Conservation (phyloP, 1,140 invertebrate genomes). For the Andrena cerasifolii region DNA sequence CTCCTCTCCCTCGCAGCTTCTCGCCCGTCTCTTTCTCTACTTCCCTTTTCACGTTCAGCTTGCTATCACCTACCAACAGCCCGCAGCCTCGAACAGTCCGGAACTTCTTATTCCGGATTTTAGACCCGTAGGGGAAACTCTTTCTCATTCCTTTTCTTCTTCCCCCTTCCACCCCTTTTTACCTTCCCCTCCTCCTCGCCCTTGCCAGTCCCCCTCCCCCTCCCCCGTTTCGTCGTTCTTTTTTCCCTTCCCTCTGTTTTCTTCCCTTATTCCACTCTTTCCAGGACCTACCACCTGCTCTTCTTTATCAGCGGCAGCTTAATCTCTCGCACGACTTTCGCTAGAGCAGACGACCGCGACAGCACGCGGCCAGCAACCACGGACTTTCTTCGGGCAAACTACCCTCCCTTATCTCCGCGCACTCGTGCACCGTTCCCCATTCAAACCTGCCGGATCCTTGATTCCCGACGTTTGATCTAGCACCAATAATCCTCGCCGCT, state of each 20-base stretch:
- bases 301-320: slow-evolving; percentile 61
- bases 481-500: slow-evolving; percentile 42
- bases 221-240: too few relatives aligned
- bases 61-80: slow-evolving; percentile 65
- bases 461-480: slow-evolving; percentile 51
- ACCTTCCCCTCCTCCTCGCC: not conserved
- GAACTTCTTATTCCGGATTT: slow-evolving; percentile 73
- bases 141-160: slow-evolving; percentile 46
- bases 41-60: slow-evolving; percentile 31
- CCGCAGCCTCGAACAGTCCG: slow-evolving; percentile 66
- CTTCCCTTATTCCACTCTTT: slow-evolving; percentile 17
- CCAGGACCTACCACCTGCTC: slow-evolving; percentile 41
- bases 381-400: slow-evolving; percentile 38
- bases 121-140: slow-evolving; percentile 60
- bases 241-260: slow-evolving; percentile 30
- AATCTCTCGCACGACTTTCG: slow-evolving; percentile 66
- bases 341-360: slow-evolving; percentile 39
- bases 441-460: slow-evolving; percentile 26
- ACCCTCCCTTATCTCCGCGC: slow-evolving; percentile 24
- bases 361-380: slow-evolving; percentile 25
- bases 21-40: slow-evolving; percentile 11
- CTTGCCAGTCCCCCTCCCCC: slow-evolving; percentile 9
- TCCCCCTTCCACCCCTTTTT: slow-evolving; percentile 2
- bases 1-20: slow-evolving; percentile 2
- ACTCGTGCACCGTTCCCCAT: slow-evolving; percentile 32